These are phyloP conservation scores for Iphiclides podalirius DNA, from an alignment of 2,888 invertebrate species.

Conservation along the genomic window DNA sequence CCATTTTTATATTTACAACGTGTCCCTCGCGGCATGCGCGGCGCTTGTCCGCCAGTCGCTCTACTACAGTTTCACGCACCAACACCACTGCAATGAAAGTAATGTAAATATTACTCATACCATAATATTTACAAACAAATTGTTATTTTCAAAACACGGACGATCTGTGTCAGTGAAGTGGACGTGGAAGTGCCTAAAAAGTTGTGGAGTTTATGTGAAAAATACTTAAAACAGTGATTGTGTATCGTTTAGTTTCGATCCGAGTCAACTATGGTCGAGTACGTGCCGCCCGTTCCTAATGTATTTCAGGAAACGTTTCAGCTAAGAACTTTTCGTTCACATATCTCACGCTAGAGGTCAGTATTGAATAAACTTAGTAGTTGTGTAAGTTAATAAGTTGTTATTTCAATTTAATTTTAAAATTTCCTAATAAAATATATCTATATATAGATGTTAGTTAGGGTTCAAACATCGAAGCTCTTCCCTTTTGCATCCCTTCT, in stretches of 20 bases:
- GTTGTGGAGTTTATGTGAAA: slow-evolving; percentile 54
- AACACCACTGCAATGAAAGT: slow-evolving; percentile 71
- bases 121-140: slow-evolving; percentile 68
- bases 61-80: slow-evolving; percentile 69
- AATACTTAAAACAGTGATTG: slow-evolving; percentile 48
- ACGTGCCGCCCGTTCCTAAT: slow-evolving; percentile 66
- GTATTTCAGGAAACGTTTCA: slow-evolving; percentile 77
- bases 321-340: slow-evolving; percentile 73
- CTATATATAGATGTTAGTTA: slow-evolving; percentile 45
- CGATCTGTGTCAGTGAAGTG: slow-evolving; percentile 46
- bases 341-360: slow-evolving; percentile 77
- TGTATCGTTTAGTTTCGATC: slow-evolving; percentile 69
- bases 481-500: slow-evolving; percentile 78
- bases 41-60: slow-evolving; percentile 73
- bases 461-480: slow-evolving; percentile 74
- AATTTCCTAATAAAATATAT: slow-evolving; percentile 28
- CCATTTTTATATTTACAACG: slow-evolving; percentile 79
- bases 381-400: slow-evolving; percentile 27
- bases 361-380: slow-evolving; percentile 44
- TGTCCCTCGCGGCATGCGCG: slow-evolving; percentile 77
- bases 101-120: slow-evolving; percentile 75
- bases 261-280: slow-evolving; percentile 52
- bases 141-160: slow-evolving; percentile 60
- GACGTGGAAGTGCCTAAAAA: slow-evolving; percentile 38
- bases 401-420: slow-evolving; percentile 10